These are phyloP conservation scores for Myodes glareolus DNA, from an alignment of 2,113 vertebrate species.

Conservation along the genomic window DNA sequence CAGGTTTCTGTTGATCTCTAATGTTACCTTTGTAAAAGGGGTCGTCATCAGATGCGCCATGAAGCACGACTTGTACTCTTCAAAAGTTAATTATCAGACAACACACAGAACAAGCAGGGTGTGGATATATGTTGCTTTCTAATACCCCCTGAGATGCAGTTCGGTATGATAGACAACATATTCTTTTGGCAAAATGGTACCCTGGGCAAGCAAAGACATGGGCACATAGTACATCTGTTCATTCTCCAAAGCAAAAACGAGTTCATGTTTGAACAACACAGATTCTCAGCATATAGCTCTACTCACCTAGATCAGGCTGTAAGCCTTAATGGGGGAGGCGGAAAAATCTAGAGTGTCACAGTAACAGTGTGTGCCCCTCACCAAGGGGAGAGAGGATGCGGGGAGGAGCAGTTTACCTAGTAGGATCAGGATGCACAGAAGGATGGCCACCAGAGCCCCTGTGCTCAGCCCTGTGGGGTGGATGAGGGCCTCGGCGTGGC, in stretches of 20 bases:
- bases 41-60: not conserved
- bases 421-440: conserved; percentile 96
- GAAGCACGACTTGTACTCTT: not conserved
- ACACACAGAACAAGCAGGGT: conserved; percentile 37
- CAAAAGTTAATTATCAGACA: conserved; percentile 59
- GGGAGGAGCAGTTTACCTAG: conserved; percentile 90
- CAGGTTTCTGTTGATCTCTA: not conserved
- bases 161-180: not conserved
- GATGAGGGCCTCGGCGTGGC: conserved; percentile 93
- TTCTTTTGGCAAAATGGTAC: not conserved
- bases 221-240: conserved; percentile 54
- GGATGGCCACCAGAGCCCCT: conserved; percentile 95
- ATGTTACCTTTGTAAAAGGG: conserved; percentile 45
- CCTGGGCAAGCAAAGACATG: not conserved
- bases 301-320: conserved; percentile 75
- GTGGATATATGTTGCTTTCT: not conserved
- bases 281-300: conserved; percentile 62
- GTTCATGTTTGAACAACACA: conserved; percentile 55
- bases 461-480: conserved; percentile 96
- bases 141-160: conserved; percentile 14
- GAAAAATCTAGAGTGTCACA: conserved; percentile 76
- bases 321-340: conserved; percentile 73
- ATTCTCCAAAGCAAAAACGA: conserved; percentile 50
- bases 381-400: conserved; percentile 70
- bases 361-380: conserved; percentile 68